Evolutionary conservation across 2,888 invertebrate genomes (phyloP), one percentile per base, ranked within the genome.

Genomic region (Argyra leucocephala): DNA sequence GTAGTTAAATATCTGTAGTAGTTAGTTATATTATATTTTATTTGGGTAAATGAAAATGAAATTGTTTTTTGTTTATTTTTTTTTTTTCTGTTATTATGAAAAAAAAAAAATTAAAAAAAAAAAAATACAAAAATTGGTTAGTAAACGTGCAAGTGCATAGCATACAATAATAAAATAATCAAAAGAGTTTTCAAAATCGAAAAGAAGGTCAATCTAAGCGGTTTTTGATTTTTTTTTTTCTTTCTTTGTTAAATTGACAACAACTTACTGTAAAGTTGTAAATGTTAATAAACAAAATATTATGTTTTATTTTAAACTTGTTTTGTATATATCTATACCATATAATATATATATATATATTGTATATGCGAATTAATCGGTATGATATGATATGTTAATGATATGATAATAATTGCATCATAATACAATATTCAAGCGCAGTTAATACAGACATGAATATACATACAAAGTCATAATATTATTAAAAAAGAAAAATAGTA

Each of bases 121-220:
- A 48, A 48, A 18, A 2, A 12, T 48, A 48, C 18, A 48, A 48
- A 48, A 48, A 18, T 5, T 48, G 48, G 48, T 48, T n/a, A n/a
- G n/a, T n/a, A n/a, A 48, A n/a, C 48, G 48, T 18, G 15, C 48
- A 48, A 48, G 18, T 48, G 48, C 48, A 48, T 48, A 48, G 15
- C 48, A 48, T n/a, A 48, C 12, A 48, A 18, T 12, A 48, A 48
- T 18, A 48, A 48, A 48, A 48, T 18, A 2, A 15, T 2, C 1
- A 48, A 48, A 48, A n/a, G n/a, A n/a, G n/a, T n/a, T n/a, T n/a
- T 18, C 3, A 15, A 48, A 18, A 48, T 48, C n/a, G 15, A 48
- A 48, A 48, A 48, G 48, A 48, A 48, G 48, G 48, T 48, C 48
- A 48, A 48, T 48, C 48, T 48, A 48, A 48, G 48, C 48, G 48